phyloP scores from a whole-genome alignment of 2,797 vertebrate genomes.

The Streptopelia turtur region DNA sequence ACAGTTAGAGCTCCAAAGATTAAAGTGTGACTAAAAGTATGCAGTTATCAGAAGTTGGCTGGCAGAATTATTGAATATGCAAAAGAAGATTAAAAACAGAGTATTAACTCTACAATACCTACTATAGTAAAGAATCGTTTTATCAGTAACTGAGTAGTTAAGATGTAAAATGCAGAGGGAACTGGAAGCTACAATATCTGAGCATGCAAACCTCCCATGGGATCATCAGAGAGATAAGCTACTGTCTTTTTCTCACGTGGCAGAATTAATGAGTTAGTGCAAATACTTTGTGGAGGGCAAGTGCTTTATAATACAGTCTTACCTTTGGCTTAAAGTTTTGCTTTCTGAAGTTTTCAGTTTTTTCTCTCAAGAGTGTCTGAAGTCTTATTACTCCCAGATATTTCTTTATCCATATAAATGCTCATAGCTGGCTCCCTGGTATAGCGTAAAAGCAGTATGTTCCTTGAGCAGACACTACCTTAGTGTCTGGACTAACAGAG shows the following conservation, averaged over 20 bases:
- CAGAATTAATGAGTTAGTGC: background rate
- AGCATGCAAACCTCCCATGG: background rate
- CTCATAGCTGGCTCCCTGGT: background rate
- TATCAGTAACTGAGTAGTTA: background rate
- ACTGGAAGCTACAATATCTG: background rate
- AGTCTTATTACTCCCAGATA: background rate
- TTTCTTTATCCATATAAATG: background rate
- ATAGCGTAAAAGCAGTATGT: accelerated
- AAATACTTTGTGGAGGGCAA: background rate
- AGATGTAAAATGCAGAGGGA: background rate
- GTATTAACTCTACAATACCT: background rate
- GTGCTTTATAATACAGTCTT: background rate
- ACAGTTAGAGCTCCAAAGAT: background rate
- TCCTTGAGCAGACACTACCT: background rate
- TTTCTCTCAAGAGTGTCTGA: background rate
- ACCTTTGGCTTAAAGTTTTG: background rate
- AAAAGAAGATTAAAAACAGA: background rate
- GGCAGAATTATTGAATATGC: background rate
- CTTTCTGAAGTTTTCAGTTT: background rate
- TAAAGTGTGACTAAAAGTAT: background rate
- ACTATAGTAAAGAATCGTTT: background rate
- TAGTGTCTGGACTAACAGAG: background rate
- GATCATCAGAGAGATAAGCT: background rate
- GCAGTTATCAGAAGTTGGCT: background rate
- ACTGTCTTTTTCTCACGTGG: background rate